These are phyloP conservation scores for Gephyroberyx darwinii DNA, from an alignment of 2,797 vertebrate genomes.

Conservation along the genomic window DNA sequence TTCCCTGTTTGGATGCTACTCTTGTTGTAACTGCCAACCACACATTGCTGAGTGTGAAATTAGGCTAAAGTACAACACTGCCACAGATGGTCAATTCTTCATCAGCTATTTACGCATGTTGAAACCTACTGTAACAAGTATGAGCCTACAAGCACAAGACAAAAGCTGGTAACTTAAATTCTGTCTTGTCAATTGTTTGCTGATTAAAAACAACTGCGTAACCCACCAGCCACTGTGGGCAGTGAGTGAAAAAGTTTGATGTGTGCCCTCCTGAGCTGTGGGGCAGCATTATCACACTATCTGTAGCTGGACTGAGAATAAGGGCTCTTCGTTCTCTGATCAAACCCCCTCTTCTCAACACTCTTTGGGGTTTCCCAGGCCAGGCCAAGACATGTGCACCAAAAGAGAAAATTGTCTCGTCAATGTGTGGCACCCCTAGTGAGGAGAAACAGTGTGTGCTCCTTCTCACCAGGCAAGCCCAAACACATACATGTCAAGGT, in stretches of 20 bases:
- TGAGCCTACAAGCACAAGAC: background rate
- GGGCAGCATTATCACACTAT: background rate
- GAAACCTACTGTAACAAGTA: background rate
- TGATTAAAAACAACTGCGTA: background rate
- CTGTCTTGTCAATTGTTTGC: background rate
- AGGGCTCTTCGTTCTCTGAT: background rate
- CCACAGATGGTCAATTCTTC: no score
- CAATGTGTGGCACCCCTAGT: background rate
- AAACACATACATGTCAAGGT: constrained; percentile 63
- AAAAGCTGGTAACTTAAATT: background rate
- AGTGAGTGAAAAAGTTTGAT: background rate
- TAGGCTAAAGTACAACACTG: no score
- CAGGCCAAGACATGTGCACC: background rate
- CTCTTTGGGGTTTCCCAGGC: background rate
- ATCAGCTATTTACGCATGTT: no score
- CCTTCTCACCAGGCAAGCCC: constrained; percentile 49
- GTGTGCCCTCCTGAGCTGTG: background rate
- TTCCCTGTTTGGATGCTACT: no score
- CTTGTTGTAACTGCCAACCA: no score
- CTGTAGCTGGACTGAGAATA: background rate
- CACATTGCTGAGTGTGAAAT: no score
- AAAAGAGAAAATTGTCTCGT: background rate
- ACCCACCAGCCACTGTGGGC: background rate
- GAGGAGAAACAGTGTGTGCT: constrained; percentile 34
- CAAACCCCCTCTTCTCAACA: background rate